Percentiles rank a stretch among this genome's conserved stretches.
These are phyloP conservation scores for Pissodes strobi DNA, from an alignment of 1,140 invertebrate genomes.

Conservation along the genomic window DNA sequence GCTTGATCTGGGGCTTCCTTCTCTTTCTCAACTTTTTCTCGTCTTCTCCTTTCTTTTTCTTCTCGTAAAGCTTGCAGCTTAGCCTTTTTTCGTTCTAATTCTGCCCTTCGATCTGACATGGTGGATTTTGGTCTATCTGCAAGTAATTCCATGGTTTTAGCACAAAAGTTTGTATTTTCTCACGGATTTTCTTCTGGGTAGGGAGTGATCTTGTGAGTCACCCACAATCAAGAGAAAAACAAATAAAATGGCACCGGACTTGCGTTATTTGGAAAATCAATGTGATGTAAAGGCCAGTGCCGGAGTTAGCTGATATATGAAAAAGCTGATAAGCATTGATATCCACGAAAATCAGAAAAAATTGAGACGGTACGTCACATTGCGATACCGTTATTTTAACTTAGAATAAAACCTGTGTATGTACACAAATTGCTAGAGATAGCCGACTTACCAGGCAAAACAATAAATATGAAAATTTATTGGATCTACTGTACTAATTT, in stretches of 20 bases:
- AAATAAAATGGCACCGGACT: constrained; percentile 34
- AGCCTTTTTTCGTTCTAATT: constrained; percentile 92
- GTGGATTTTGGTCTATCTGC: constrained; percentile 41
- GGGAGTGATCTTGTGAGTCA: constrained; percentile 35
- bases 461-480: constrained; percentile 1
- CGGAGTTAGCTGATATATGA: not conserved
- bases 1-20: constrained; percentile 73
- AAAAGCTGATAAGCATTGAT: not conserved
- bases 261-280: constrained; percentile 41
- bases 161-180: not conserved
- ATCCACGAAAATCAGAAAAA: not conserved
- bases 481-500: constrained; percentile 19
- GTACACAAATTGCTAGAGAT: not conserved
- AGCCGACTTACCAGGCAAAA: constrained; percentile 16
- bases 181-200: constrained; percentile 2
- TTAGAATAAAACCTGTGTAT: too few species aligned
- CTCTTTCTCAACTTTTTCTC: constrained; percentile 87
- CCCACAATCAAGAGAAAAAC: constrained; percentile 21
- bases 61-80: constrained; percentile 89
- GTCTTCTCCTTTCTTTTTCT: constrained; percentile 84
- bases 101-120: constrained; percentile 73
- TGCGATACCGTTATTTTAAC: constrained; percentile 32
- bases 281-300: constrained; percentile 24
- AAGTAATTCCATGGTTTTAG: constrained; percentile 40
- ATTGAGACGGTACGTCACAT: constrained; percentile 4